Evolutionary conservation across 1,140 invertebrate species (phyloP).

Genomic region (Spodoptera frugiperda): DNA sequence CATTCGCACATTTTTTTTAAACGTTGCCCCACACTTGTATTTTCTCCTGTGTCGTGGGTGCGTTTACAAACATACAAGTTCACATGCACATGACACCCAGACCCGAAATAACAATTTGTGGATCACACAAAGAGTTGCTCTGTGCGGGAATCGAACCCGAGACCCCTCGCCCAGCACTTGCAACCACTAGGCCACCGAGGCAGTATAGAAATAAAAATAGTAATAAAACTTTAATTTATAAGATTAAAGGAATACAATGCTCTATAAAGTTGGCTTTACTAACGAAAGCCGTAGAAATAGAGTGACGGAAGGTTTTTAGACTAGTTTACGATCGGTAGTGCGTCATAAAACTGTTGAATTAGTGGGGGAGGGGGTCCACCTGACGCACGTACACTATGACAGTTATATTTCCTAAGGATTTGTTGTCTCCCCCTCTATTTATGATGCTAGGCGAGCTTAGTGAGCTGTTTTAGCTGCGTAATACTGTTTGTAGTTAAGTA

Average conservation of each 20-base stretch:
- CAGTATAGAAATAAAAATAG: neutral
- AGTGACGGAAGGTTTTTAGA: conserved; percentile 43
- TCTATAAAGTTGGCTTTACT: conserved; percentile 2
- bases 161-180: too few species aligned
- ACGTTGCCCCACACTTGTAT: too few species aligned
- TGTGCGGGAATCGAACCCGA: too few species aligned
- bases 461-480: neutral
- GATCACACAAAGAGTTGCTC: too few species aligned
- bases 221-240: conserved; percentile 16
- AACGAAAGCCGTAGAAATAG: conserved; percentile 22
- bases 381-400: conserved; percentile 31
- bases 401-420: conserved; percentile 32
- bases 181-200: too few species aligned
- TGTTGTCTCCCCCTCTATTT: neutral
- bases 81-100: too few species aligned
- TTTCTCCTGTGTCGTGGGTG: too few species aligned
- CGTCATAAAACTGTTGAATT: conserved; percentile 48
- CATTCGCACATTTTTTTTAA: too few species aligned
- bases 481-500: neutral
- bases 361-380: conserved; percentile 25
- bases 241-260: conserved; percentile 12
- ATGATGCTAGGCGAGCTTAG: neutral
- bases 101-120: too few species aligned
- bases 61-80: too few species aligned
- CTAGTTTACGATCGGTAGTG: conserved; percentile 42